Base-by-base conservation (phyloP, 2,888 invertebrate species). In the Trachelus stipa region DNA sequence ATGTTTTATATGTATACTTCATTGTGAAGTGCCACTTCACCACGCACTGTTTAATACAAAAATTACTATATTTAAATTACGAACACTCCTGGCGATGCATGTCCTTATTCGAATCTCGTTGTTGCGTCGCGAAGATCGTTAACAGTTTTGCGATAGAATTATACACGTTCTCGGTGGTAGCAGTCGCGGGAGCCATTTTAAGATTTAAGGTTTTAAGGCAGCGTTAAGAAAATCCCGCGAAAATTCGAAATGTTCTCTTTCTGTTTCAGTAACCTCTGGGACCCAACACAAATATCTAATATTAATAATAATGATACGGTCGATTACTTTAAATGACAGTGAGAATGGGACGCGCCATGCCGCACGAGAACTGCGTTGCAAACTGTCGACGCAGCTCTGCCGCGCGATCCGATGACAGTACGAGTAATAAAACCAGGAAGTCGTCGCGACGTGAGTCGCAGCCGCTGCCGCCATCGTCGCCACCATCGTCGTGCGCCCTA, bases 241-340 rank as follows among this genome's bases (percentile, higher is more conserved):
- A 56, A 56, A 56, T 56, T 56, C 56, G 56, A 56, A 56, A 56
- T 31, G 33, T 75, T 78, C 75, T 84, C 75, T 79, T 82, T 91
- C 77, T 91, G 91, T 91, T 91, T 76, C 90, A 91, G 91, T 91
- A 90, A 91, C 86, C 90, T 90, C 87, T 87, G 90, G 90, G 90
- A 89, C 85, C 85, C 88, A 90, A 88, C 88, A 90, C 85, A 90
- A 91, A 90, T 90, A 91, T 90, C 90, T 90, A 90, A 90, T 90
- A 91, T 90, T 91, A 90, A 90, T 89, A 88, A 89, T 90, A 89
- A 88, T 87, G 87, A 89, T 88, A 87, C 88, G 87, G 84, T 89
- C 88, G 88, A 89, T 89, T 89, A 89, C 89, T 89, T 88, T 88
- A 88, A 87, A 85, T 87, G 88, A 88, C 87, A 89, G 87, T 86